Evolutionary conservation across 1,140 invertebrate genomes (phyloP).

Genomic region (Aphidius ervi): DNA sequence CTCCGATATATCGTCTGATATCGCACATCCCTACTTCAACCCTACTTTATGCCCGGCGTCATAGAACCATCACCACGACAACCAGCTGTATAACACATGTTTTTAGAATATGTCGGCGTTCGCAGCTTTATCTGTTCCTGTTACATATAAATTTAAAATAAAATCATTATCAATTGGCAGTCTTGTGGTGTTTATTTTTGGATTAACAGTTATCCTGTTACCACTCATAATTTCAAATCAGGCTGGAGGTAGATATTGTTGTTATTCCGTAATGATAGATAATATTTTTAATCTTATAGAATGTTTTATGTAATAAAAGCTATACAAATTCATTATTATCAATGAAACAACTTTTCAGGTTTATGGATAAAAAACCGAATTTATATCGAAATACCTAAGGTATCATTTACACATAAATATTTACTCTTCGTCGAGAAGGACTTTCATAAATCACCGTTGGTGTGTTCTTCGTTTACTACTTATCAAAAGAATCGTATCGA

Average conservation of each 20-base stretch:
- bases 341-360: slow-evolving; percentile 30
- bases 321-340: background rate
- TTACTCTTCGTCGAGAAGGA: slow-evolving; percentile 41
- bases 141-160: slow-evolving; percentile 44
- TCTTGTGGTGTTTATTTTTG: slow-evolving; percentile 35
- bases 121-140: slow-evolving; percentile 44
- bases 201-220: slow-evolving; percentile 30
- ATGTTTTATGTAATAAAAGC: slow-evolving; percentile 6
- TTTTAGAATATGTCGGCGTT: slow-evolving; percentile 32
- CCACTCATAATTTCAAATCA: slow-evolving; percentile 43
- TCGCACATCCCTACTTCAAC: too few species aligned
- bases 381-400: slow-evolving; percentile 40
- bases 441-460: slow-evolving; percentile 32
- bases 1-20: too few species aligned
- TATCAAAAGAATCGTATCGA: slow-evolving; percentile 45
- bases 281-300: background rate
- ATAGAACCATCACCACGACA: background rate
- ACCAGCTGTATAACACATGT: background rate
- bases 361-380: slow-evolving; percentile 44
- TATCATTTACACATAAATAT: slow-evolving; percentile 46
- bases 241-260: slow-evolving; percentile 38
- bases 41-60: background rate
- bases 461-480: slow-evolving; percentile 44
- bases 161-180: slow-evolving; percentile 37
- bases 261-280: background rate